These are phyloP conservation scores for Daptonema setosum DNA, from an alignment of 2,888 invertebrate species.

Conservation along the genomic window DNA sequence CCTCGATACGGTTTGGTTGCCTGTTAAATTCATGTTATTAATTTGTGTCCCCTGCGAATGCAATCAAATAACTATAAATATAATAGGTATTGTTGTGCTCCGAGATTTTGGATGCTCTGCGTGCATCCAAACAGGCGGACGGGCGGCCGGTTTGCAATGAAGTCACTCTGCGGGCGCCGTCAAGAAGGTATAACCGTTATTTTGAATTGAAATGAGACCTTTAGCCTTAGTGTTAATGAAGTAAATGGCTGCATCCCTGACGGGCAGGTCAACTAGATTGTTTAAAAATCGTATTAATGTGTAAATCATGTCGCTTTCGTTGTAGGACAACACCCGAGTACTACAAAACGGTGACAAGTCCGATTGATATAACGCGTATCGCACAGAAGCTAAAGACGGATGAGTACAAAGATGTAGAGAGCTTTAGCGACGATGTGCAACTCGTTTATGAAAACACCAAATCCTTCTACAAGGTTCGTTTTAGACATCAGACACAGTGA, in stretches of 20 bases:
- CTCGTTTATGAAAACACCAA: slow-evolving; percentile 79
- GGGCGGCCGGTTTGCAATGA: too few relatives aligned
- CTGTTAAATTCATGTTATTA: too few relatives aligned
- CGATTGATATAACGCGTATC: slow-evolving; percentile 78
- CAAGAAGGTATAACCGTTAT: too few relatives aligned
- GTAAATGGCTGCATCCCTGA: background rate
- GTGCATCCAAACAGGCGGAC: too few relatives aligned
- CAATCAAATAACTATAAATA: too few relatives aligned
- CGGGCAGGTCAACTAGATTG: background rate
- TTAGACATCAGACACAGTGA: background rate
- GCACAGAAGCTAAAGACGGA: slow-evolving; percentile 92
- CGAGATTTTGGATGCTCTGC: too few relatives aligned
- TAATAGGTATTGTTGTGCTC: too few relatives aligned
- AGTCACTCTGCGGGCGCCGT: too few relatives aligned
- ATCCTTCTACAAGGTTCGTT: slow-evolving; percentile 57
- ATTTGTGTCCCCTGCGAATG: too few relatives aligned
- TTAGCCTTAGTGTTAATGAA: background rate
- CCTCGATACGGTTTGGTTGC: too few relatives aligned
- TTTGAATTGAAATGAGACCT: background rate
- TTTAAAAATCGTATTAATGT: too few relatives aligned
- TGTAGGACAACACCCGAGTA: slow-evolving; percentile 33
- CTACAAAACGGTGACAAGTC: slow-evolving; percentile 57
- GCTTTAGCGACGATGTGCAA: slow-evolving; percentile 67
- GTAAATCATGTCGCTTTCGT: too few relatives aligned
- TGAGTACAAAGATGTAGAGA: slow-evolving; percentile 76